Base-by-base conservation (phyloP, 2,888 invertebrate species). In the Caenorhabditis zanzibari region DNA sequence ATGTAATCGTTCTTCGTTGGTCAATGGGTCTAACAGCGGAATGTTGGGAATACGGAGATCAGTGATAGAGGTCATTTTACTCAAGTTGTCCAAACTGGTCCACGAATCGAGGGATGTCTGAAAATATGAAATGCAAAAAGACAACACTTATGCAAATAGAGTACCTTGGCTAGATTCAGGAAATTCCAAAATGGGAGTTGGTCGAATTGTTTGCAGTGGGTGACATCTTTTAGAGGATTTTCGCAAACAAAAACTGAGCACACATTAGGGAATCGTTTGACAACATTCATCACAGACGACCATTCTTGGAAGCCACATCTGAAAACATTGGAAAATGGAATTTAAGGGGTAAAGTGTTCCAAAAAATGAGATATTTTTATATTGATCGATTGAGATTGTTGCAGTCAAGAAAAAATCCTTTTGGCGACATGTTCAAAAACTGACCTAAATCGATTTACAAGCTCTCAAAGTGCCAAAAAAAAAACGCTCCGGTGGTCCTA, bases 21-120 rank as follows among this genome's bases (percentile, higher is more conserved):
- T 52, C 12, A 82, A 64, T 14, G 73, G 49, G 22, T 90, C 86
- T 86, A 95, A 93, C 49, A 95, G 92, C 32, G 95, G 94, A 83
- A 95, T 94, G 49, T 95, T 95, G 93, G 95, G 95, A 85, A 97
- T 95, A 91, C 97, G 94, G 83, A 97, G 94, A 93, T 96, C 96
- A 88, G 95, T 95, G 75, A 98, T 94, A 95, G 94, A 1, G 96
- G 96, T 93, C 97, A 97, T 92, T 95, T 95, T 72, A 95, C 95
- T 96, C 90, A 96, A 95, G 96, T 97, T 97, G 47, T 95, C 95
- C 63, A 95, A 94, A 63, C 97, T 83, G 4, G 68, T 61, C 86
- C 88, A 85, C 35, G 85, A 84, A 44, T 82, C 59, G 9, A 88
- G 85, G 7, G 86, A 77, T n/a, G 88, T 86, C 83, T 89, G 73